A percentile compares a stretch with the other conserved stretches of the same genome.
Conservation (phyloP, 2,797 vertebrate species). For the Coreius guichenoti region DNA sequence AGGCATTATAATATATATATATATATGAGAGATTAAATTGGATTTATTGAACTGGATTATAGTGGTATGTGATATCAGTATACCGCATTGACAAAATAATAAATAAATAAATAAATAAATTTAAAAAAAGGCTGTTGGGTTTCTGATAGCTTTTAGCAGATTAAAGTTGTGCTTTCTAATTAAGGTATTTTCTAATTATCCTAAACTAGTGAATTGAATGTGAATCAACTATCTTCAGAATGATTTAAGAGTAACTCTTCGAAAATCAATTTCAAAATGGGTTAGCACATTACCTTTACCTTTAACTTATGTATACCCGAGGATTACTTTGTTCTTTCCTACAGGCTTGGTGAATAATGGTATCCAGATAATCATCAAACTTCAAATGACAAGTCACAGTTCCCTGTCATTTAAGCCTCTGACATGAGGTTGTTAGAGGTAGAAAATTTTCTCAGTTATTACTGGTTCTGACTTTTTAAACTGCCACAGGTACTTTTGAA, state of each 20-base stretch:
- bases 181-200: slow-evolving; percentile 30
- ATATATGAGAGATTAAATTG: background rate
- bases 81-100: background rate
- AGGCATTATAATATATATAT: no score
- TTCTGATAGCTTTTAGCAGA: background rate
- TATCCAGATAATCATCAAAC: slow-evolving; percentile 15
- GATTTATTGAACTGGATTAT: background rate
- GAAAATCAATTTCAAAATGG: slow-evolving; percentile 5
- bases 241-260: background rate
- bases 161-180: slow-evolving; percentile 11
- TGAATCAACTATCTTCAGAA: background rate
- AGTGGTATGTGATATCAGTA: background rate
- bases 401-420: background rate
- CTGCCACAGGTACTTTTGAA: background rate
- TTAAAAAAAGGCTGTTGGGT: background rate
- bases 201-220: background rate
- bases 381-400: slow-evolving; percentile 17
- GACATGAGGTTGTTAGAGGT: slow-evolving; percentile 14
- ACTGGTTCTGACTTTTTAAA: slow-evolving; percentile 19
- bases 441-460: slow-evolving; percentile 31
- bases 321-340: background rate
- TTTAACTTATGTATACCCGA: background rate
- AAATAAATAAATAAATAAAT: no score
- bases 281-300: background rate
- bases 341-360: background rate